phyloP scores from a whole-genome alignment of 2,113 vertebrate genomes.

The Chlorocebus sabaeus region DNA sequence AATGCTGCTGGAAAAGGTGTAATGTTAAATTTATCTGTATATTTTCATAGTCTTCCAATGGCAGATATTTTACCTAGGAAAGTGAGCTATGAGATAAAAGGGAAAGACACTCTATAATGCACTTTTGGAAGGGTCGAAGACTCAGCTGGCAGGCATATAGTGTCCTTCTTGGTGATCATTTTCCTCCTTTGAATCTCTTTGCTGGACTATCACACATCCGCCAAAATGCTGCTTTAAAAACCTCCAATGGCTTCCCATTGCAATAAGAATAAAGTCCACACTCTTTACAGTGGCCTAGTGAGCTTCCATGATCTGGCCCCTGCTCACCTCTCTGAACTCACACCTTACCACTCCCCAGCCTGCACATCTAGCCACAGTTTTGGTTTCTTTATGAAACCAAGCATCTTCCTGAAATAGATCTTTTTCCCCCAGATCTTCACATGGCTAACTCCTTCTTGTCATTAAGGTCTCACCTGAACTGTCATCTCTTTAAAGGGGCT shows the following conservation, averaged over 20 bases:
- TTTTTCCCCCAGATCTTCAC: not conserved
- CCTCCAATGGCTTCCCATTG: not conserved
- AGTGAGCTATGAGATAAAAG: not conserved
- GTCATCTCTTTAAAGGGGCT: not conserved
- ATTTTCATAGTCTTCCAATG: not conserved
- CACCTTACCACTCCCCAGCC: not conserved
- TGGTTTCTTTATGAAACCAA: not conserved
- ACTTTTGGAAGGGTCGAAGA: not conserved
- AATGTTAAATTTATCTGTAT: not conserved
- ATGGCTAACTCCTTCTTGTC: not conserved
- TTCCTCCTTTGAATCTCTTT: not conserved
- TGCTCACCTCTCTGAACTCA: not conserved
- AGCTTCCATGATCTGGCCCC: not conserved
- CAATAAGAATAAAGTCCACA: not conserved
- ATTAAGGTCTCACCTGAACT: not conserved
- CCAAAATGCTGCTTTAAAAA: conserved; percentile 20
- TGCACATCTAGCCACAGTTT: not conserved
- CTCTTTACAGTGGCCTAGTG: not conserved
- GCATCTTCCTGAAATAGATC: not conserved
- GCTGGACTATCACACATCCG: not conserved
- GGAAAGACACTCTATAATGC: not conserved
- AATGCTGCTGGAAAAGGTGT: not conserved
- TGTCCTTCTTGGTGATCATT: not conserved
- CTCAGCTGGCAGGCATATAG: not conserved
- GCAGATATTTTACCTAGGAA: not conserved